A percentile compares a stretch with the other conserved stretches of the same genome.
Conservation (phyloP, 2,113 vertebrate species). For the Castor canadensis region DNA sequence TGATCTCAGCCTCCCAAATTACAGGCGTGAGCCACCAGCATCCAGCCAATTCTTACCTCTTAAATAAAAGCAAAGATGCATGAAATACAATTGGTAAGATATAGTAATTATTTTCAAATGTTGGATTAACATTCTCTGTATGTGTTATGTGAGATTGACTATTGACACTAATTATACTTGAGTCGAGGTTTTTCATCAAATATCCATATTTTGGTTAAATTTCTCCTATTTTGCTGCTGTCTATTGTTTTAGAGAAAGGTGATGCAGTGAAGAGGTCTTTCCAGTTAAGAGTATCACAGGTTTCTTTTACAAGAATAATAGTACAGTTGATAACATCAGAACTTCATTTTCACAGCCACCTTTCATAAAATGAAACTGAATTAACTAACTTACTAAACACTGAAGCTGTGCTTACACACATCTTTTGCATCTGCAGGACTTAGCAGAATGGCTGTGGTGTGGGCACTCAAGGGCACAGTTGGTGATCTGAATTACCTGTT, state of each 20-base stretch:
- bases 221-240: background rate
- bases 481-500: background rate
- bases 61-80: background rate
- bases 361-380: background rate
- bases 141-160: background rate
- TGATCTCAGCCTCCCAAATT: no score
- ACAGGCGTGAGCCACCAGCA: no score
- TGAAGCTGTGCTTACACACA: background rate
- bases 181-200: background rate
- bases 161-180: background rate
- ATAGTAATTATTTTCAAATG: background rate
- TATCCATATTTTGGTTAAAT: background rate
- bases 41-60: background rate
- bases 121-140: background rate
- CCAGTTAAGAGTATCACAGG: background rate
- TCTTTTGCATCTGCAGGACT: background rate
- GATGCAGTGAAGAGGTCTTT: background rate
- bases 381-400: no score
- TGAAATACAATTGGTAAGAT: background rate
- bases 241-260: background rate
- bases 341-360: background rate
- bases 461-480: no score
- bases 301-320: background rate
- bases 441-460: background rate
- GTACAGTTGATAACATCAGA: background rate